A percentile compares a stretch with the other conserved stretches of the same genome.
phyloP scores from a whole-genome alignment of 2,113 vertebrate genomes.

The Petrocephalus microphthalmus region DNA sequence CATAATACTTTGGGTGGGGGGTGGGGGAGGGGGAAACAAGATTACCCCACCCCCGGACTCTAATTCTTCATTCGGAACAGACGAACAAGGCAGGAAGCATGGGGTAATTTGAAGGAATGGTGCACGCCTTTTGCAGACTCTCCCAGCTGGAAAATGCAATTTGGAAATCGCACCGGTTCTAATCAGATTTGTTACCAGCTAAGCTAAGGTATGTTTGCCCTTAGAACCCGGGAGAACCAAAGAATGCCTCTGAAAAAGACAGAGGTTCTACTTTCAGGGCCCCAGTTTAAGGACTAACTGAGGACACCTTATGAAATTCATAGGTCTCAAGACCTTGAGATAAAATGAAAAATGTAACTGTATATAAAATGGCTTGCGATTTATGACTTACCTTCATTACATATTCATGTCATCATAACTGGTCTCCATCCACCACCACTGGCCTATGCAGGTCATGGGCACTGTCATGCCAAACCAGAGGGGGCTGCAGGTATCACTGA shows the following conservation, averaged over 20 bases:
- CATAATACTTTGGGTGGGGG: constrained; percentile 54
- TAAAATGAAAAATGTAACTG: background rate
- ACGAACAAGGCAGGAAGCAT: constrained; percentile 45
- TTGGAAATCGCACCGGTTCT: constrained; percentile 51
- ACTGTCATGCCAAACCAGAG: background rate
- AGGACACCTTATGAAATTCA: background rate
- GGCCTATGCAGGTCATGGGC: background rate
- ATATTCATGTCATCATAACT: background rate
- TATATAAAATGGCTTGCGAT: background rate
- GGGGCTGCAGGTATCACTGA: background rate
- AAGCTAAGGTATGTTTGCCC: constrained; percentile 35
- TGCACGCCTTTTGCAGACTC: constrained; percentile 34
- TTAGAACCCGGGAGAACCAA: constrained; percentile 27
- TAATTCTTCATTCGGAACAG: constrained; percentile 47
- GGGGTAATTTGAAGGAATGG: constrained; percentile 52
- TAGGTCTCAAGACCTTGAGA: background rate
- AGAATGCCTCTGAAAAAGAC: background rate
- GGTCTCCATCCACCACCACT: background rate
- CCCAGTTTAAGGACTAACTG: background rate
- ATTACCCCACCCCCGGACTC: constrained; percentile 56
- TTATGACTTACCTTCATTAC: background rate
- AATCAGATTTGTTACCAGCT: constrained; percentile 48
- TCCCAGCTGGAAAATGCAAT: constrained; percentile 52
- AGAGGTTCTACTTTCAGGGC: background rate
- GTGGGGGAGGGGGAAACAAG: constrained; percentile 46